These are phyloP conservation scores for Gadopsis bispinosus DNA, from an alignment of 2,797 vertebrate species.

Conservation along the genomic window DNA sequence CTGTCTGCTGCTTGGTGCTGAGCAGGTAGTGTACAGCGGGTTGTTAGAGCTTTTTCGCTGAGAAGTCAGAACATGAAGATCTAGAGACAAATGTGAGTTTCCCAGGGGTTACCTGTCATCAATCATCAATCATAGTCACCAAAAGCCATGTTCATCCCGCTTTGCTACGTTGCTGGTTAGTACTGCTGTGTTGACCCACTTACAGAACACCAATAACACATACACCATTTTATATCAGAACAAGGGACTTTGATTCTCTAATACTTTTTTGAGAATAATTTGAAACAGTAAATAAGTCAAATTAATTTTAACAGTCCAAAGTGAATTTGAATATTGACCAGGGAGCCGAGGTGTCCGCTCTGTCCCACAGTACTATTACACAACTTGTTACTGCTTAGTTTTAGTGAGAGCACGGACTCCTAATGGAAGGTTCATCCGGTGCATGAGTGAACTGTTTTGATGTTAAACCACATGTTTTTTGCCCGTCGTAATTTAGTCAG, in stretches of 20 bases:
- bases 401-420: background rate
- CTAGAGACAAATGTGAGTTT: constrained; percentile 11
- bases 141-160: constrained; percentile 3
- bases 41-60: background rate
- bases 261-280: background rate
- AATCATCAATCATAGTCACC: constrained; percentile 7
- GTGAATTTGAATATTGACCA: constrained; percentile 17
- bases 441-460: constrained; percentile 7
- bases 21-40: background rate
- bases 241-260: background rate
- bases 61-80: constrained; percentile 21
- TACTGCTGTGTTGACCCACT: background rate
- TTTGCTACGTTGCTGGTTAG: background rate
- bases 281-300: background rate
- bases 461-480: background rate
- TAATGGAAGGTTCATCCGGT: constrained; percentile 20
- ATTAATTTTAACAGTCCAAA: background rate
- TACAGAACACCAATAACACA: background rate
- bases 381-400: background rate
- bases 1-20: background rate
- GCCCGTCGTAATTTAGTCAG: constrained; percentile 15
- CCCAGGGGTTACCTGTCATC: constrained; percentile 11
- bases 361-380: background rate
- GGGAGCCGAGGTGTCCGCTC: background rate
- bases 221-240: background rate